Evolutionary conservation across 2,797 vertebrate genomes (phyloP), one percentile per base, ranked within the genome.

Genomic region (Phalanger gymnotis): DNA sequence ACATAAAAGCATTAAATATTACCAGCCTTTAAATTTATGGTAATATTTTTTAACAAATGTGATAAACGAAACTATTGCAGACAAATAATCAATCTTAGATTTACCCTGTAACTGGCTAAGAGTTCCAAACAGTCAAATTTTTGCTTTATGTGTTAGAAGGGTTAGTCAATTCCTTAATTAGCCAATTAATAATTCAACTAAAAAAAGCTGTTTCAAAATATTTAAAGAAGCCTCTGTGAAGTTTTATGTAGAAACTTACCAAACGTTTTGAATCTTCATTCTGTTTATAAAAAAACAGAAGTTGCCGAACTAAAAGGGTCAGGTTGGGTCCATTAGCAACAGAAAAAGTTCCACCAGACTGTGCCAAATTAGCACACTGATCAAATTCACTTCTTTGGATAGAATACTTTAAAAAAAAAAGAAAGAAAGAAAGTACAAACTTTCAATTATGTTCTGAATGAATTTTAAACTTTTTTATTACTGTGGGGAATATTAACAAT

Each of bases 251-350:
- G 47, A 54, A 31, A 98, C 99, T 99, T 98, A 99, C 99, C 99
- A 99, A 98, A 98, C 99, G 99, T 73, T 99, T 99, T 12, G 99
- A 99, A 98, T 99, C 99, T 97, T 99, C 99, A 95, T 98, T 99
- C 96, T 99, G 99, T 98, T 99, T 99, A 98, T 99, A 99, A 98
- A 99, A 99, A 98, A 99, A 99, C 96, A 99, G 99, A 94, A 99
- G 99, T 95, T 99, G 99, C 96, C 99, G 99, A 96, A 99, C 99
- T 95, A 99, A 95, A 2, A 99, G 99, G 96, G 99, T 99, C 94
- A 99, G 99, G 96, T 98, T 98, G 47, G 98, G 96, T 95, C 99
- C 99, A 12, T 98, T 99, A 93, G 99, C 97, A 55, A 98, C 91
- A 19, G 98, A 98, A 95, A 99, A 98, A 9, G 98, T 53, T 95